Evolutionary conservation across 2,113 vertebrate species (phyloP).

Genomic region (Microcebus griseorufus): DNA sequence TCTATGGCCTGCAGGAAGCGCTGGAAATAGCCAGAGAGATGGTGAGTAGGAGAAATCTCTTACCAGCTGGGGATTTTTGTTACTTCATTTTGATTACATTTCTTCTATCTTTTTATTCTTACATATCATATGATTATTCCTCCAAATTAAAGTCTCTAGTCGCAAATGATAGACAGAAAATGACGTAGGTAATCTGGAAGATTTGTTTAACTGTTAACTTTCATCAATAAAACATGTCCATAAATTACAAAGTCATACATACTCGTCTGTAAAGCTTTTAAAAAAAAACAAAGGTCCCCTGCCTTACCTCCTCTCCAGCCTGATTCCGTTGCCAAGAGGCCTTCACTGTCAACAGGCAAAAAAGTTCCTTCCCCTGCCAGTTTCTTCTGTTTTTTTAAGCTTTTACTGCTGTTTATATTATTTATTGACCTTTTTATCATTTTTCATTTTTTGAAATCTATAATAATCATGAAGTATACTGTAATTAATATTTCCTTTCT

Average conservation of each 20-base stretch:
- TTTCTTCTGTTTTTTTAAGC: background rate
- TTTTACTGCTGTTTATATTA: background rate
- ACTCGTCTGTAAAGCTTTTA: background rate
- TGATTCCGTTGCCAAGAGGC: background rate
- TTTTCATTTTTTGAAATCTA: background rate
- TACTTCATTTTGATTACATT: background rate
- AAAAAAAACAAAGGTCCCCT: background rate
- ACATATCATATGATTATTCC: fast-evolving
- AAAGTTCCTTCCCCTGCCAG: background rate
- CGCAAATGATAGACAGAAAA: background rate
- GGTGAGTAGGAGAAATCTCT: slow-evolving; percentile 87
- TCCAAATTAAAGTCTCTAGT: background rate
- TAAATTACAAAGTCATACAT: background rate
- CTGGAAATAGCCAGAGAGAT: slow-evolving; percentile 98
- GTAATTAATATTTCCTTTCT: background rate
- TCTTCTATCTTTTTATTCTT: background rate
- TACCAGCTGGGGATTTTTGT: background rate
- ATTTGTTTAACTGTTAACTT: background rate
- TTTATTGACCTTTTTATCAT: background rate
- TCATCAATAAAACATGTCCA: background rate
- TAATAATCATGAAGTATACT: background rate
- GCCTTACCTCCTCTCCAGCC: background rate
- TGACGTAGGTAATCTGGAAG: background rate
- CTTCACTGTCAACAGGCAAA: background rate
- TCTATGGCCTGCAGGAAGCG: slow-evolving; percentile 98